Conservation (phyloP, 2,113 vertebrate species). For the Andinoacara biseriatus region DNA sequence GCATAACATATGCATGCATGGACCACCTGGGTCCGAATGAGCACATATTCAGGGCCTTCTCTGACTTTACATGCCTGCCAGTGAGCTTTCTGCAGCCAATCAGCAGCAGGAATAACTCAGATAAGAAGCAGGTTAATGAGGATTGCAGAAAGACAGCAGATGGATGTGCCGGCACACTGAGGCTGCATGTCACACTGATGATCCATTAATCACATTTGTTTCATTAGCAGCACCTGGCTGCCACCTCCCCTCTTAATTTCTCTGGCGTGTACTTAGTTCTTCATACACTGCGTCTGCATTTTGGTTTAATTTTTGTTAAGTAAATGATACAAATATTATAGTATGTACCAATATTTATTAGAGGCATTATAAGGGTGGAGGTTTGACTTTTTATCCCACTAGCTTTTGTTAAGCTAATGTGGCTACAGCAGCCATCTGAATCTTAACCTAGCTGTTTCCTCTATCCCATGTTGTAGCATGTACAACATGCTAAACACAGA, state of each 20-base stretch:
- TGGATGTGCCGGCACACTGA: not conserved
- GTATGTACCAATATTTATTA: not conserved
- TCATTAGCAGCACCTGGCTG: not conserved
- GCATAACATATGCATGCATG: too few relatives aligned
- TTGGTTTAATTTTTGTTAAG: not conserved
- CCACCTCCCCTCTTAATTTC: not conserved
- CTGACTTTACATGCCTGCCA: not conserved
- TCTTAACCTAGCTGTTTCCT: too few relatives aligned
- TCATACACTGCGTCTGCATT: not conserved
- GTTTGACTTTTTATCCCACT: not conserved
- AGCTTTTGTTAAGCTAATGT: rapidly evolving
- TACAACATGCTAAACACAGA: too few relatives aligned
- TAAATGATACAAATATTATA: not conserved
- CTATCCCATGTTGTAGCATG: too few relatives aligned
- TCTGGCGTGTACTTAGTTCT: not conserved
- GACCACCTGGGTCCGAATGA: too few relatives aligned
- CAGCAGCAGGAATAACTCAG: not conserved
- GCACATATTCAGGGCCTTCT: too few relatives aligned
- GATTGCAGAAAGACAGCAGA: not conserved
- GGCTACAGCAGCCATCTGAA: not conserved
- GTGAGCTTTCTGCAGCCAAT: not conserved
- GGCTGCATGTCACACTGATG: not conserved
- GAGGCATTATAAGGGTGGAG: not conserved
- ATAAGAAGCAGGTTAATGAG: not conserved
- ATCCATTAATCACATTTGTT: not conserved